phyloP scores from a whole-genome alignment of 2,113 vertebrate genomes.

The Aptenodytes patagonicus region DNA sequence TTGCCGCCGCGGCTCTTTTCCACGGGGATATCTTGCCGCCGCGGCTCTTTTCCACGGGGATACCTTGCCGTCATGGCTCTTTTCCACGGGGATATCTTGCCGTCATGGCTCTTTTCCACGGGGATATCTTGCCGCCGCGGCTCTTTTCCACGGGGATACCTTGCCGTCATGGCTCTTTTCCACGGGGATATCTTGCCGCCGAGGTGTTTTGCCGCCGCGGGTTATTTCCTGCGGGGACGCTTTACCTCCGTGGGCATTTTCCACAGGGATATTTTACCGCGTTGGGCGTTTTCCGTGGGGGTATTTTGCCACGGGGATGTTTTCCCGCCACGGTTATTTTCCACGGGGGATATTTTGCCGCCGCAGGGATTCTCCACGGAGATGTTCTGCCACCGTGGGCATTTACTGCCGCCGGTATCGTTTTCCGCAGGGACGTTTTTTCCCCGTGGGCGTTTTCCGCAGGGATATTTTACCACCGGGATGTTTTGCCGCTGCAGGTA shows the following conservation, averaged over 20 bases:
- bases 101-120: too few relatives aligned
- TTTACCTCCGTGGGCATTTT: background rate
- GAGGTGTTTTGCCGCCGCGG: too few relatives aligned
- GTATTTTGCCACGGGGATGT: too few relatives aligned
- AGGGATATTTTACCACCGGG: background rate
- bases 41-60: too few relatives aligned
- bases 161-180: fast-evolving
- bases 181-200: fast-evolving
- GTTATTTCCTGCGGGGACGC: background rate
- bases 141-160: fast-evolving
- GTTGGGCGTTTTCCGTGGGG: fast-evolving
- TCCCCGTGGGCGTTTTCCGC: background rate
- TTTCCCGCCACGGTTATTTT: background rate
- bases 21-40: too few relatives aligned
- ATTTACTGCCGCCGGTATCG: too few relatives aligned
- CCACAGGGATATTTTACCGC: background rate
- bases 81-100: too few relatives aligned
- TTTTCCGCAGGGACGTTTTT: background rate
- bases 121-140: fast-evolving
- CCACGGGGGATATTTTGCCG: background rate
- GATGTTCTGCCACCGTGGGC: too few relatives aligned
- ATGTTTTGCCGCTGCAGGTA: too few relatives aligned
- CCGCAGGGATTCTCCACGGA: fast-evolving
- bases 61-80: too few relatives aligned
- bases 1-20: too few relatives aligned